Conservation (phyloP, 2,888 invertebrate species). For the Prostheceraeus crozeri region DNA sequence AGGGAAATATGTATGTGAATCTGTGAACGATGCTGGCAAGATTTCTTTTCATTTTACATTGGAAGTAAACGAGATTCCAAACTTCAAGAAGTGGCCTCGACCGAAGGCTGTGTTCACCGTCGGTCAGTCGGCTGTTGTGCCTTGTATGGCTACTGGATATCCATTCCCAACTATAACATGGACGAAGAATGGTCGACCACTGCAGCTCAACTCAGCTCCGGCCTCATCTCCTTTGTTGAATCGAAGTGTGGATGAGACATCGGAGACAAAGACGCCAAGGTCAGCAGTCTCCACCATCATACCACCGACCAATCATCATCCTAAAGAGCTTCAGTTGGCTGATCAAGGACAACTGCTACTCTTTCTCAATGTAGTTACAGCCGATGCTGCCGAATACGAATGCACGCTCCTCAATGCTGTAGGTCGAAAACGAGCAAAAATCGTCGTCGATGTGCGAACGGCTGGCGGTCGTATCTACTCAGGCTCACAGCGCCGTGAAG, state of each 20-base stretch:
- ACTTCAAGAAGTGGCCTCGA: not conserved
- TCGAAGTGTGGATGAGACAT: no score
- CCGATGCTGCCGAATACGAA: conserved; percentile 16
- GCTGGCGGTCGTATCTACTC: not conserved
- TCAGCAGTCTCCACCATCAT: no score
- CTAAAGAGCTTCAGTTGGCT: not conserved
- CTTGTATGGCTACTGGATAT: not conserved
- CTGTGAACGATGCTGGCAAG: conserved; percentile 26
- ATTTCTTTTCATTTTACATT: conserved; percentile 31
- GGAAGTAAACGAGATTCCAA: conserved; percentile 18
- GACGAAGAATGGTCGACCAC: not conserved
- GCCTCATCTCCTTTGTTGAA: no score
- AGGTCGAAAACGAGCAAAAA: not conserved
- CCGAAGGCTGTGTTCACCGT: not conserved
- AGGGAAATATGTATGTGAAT: conserved; percentile 24
- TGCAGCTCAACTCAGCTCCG: no score
- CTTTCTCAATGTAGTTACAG: not conserved
- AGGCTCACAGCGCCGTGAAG: not conserved
- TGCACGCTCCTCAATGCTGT: not conserved
- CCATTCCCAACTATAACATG: not conserved
- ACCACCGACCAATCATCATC: no score
- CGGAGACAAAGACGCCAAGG: no score
- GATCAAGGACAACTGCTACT: not conserved
- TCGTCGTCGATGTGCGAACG: conserved; percentile 3
- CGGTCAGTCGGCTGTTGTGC: no score